Percentiles rank a stretch among this genome's conserved stretches.
Conservation (phyloP, 2,888 invertebrate genomes). For the Orthosia incerta region DNA sequence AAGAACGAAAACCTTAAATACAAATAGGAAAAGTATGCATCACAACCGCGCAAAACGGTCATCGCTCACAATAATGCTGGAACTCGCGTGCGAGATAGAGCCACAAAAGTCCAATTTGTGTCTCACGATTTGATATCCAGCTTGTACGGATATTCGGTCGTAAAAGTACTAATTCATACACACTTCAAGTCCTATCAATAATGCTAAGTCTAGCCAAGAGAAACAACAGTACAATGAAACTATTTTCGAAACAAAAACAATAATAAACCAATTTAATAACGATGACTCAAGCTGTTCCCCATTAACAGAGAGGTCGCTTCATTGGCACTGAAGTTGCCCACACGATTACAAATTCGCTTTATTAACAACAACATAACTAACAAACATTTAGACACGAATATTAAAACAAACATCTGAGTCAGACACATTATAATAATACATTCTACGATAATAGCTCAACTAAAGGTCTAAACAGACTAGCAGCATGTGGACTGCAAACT, state of each 20-base stretch:
- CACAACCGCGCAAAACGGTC: too few species aligned
- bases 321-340: constrained; percentile 53
- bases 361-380: constrained; percentile 29
- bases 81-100: too few species aligned
- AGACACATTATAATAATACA: too few species aligned
- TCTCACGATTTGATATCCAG: neutral
- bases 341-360: constrained; percentile 42
- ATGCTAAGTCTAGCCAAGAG: neutral
- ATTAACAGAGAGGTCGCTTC: constrained; percentile 55
- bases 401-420: constrained; percentile 9
- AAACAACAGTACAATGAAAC: constrained; percentile 2
- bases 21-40: too few species aligned
- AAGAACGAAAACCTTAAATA: too few species aligned
- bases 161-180: too few species aligned
- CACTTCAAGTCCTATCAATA: neutral
- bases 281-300: constrained; percentile 37
- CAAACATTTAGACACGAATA: constrained; percentile 15
- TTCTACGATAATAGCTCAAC: neutral
- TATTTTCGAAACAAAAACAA: constrained; percentile 29
- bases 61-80: too few species aligned
- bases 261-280: constrained; percentile 31
- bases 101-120: neutral
- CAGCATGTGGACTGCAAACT: neutral
- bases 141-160: neutral
- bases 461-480: too few species aligned